Base-by-base conservation (phyloP, 2,888 invertebrate species). In the Agrotis ipsilon region DNA sequence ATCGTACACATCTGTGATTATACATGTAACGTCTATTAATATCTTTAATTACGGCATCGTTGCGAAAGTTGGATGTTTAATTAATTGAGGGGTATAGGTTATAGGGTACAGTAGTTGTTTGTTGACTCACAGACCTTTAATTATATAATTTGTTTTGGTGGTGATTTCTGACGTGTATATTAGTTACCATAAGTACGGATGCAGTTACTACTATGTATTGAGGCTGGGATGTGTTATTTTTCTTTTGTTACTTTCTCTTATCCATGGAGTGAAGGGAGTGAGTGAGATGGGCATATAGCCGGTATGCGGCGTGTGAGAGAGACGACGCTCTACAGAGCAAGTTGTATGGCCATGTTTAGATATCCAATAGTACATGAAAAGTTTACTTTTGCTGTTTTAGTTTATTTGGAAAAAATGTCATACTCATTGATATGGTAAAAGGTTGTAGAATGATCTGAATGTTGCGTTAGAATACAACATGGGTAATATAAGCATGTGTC, bases 161-260 rank as follows among this genome's bases (percentile, higher is more conserved):
- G 80, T 75, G 60, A 66, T 81, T 72, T 76, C 64, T 75, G 77
- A 78, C 67, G 69, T 80, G 61, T 71, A 66, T 69, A 72, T 76
- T 72, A 66, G 74, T 84, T 85, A 76, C 74, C 73, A 79, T 82
- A 75, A 87, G 87, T 81, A 79, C 88, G 88, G 90, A 90, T 89
- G 82, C 81, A 74, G 79, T 81, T 81, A 85, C 85, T 87, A 83
- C 88, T 88, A 87, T 89, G 86, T 88, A 91, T 92, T 92, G 91
- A 91, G 91, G 90, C 90, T 91, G 90, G 91, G 91, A 92, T 92
- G 88, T 92, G 90, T 92, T 94, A 93, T 93, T 94, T 94, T 94
- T 94, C 94, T 94, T 94, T 94, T 93, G 95, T 94, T 95, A 96
- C 96, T 96, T 96, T 96, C 96, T 96, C 96, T 95, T 95, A 90